Percentiles rank a stretch among this genome's conserved stretches.
These are phyloP conservation scores for Aegithalos caudatus DNA, from an alignment of 2,113 vertebrate genomes.

Conservation along the genomic window DNA sequence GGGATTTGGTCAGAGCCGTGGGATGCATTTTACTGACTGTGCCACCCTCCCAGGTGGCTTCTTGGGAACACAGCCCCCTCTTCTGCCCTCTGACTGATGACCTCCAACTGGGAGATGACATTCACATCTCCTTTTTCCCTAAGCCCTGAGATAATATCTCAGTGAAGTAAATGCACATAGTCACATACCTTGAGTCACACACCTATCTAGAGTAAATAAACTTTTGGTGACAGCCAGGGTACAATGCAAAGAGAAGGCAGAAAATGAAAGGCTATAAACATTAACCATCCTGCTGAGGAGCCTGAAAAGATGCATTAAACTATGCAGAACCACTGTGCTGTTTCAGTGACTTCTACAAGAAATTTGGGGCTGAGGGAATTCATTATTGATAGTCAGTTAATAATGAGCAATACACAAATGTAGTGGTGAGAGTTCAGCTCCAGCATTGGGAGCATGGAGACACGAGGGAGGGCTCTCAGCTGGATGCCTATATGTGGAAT, in stretches of 20 bases:
- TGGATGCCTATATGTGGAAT: background rate
- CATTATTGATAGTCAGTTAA: background rate
- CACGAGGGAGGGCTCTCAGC: background rate
- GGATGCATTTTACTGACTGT: background rate
- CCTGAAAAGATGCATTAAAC: background rate
- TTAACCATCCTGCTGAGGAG: background rate
- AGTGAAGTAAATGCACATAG: background rate
- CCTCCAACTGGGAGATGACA: background rate
- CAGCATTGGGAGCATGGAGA: background rate
- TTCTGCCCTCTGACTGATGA: background rate
- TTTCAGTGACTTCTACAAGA: background rate
- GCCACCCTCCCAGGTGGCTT: background rate
- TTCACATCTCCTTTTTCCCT: background rate
- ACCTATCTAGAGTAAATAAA: background rate
- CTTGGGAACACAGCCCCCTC: background rate
- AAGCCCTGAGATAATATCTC: background rate
- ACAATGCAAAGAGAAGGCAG: background rate
- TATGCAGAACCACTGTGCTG: rapidly evolving
- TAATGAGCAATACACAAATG: background rate
- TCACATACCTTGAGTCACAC: background rate
- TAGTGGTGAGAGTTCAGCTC: background rate
- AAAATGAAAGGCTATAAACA: background rate
- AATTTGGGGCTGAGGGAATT: background rate
- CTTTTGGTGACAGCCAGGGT: background rate
- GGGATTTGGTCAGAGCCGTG: background rate